Percentiles rank a stretch among this genome's conserved stretches.
Conservation (phyloP, 2,888 invertebrate species). For the Proisotoma minuta region DNA sequence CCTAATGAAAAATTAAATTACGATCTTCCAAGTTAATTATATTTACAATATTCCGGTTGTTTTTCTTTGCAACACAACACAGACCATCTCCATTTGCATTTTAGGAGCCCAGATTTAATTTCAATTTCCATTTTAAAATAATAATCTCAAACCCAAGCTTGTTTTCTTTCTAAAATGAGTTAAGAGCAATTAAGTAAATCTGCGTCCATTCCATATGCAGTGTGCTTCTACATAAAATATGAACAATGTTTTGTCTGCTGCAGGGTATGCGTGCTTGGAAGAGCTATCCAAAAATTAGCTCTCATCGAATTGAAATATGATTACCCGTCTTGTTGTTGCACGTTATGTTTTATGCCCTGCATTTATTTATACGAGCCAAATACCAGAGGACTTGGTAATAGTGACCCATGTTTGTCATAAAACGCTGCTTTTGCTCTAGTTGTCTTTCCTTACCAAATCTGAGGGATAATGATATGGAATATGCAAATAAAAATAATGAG, state of each 20-base stretch:
- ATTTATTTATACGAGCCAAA: too few species aligned
- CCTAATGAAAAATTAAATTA: too few species aligned
- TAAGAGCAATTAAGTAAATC: neutral
- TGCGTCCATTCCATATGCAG: too few species aligned
- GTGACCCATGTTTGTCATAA: too few species aligned
- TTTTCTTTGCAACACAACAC: neutral
- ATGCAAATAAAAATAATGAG: conserved; percentile 14
- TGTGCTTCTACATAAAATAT: neutral
- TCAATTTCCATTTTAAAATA: conserved; percentile 6
- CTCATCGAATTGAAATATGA: neutral
- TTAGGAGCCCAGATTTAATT: neutral
- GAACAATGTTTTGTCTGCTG: neutral
- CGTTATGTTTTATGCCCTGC: too few species aligned
- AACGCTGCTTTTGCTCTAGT: too few species aligned
- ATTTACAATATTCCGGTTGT: too few species aligned
- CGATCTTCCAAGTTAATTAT: too few species aligned
- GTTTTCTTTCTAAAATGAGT: conserved; percentile 5
- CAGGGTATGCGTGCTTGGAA: neutral
- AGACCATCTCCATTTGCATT: neutral
- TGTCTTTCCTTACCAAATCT: too few species aligned
- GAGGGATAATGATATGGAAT: neutral
- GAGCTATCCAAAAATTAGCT: neutral
- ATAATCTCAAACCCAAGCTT: neutral
- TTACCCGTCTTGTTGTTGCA: too few species aligned
- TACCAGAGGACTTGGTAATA: too few species aligned